Evolutionary conservation across 2,113 vertebrate species (phyloP).

Genomic region (Amazona vittata): DNA sequence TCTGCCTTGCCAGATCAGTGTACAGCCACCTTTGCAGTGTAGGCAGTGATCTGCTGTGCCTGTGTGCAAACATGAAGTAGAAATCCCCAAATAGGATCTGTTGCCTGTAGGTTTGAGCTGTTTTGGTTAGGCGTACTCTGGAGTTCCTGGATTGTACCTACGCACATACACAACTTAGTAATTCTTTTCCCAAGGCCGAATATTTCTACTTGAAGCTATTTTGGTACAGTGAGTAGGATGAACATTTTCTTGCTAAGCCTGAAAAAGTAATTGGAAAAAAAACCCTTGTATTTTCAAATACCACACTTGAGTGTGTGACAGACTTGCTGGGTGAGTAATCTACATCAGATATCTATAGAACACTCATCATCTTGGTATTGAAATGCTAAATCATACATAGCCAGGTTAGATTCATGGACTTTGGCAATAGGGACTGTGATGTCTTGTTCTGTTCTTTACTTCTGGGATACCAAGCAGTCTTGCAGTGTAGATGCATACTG

Average conservation of each 20-base stretch:
- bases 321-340: slow-evolving; percentile 22
- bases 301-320: neutral
- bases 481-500: neutral
- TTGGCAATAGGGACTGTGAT: fast-evolving
- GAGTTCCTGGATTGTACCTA: neutral
- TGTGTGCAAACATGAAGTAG: fast-evolving
- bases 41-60: neutral
- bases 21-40: neutral
- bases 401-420: neutral
- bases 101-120: neutral
- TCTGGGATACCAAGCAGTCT: neutral
- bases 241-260: neutral
- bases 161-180: neutral
- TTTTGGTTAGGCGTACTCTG: neutral
- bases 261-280: neutral
- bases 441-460: neutral
- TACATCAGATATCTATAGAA: neutral
- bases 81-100: neutral
- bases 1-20: neutral
- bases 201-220: slow-evolving; percentile 37
- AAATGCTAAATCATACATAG: neutral
- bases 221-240: neutral
- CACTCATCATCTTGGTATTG: neutral
- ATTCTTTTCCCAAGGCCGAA: neutral
- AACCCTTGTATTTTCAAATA: slow-evolving; percentile 1